These are phyloP conservation scores for Mionectes olivaceus DNA, from an alignment of 2,797 vertebrate species.

Conservation along the genomic window DNA sequence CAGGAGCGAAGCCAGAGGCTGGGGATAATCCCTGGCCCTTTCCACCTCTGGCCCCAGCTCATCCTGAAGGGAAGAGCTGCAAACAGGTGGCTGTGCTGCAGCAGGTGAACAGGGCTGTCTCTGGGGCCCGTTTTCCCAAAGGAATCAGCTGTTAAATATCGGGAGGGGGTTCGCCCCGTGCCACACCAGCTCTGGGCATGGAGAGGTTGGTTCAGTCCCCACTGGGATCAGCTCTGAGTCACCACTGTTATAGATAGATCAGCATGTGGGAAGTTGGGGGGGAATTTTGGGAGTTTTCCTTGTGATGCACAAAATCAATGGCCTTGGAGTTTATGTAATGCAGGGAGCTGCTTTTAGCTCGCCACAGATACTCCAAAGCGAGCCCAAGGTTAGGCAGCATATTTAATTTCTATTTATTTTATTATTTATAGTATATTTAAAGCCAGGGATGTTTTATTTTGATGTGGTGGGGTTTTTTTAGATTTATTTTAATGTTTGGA, in stretches of 20 bases:
- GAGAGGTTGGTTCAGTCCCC: background rate
- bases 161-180: background rate
- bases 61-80: background rate
- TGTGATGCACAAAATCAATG: conserved; percentile 5
- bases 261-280: conserved; percentile 27
- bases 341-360: background rate
- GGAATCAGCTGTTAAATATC: background rate
- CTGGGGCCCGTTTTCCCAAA: background rate
- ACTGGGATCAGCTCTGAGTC: conserved; percentile 35
- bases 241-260: conserved; percentile 47
- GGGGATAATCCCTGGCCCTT: background rate
- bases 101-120: background rate
- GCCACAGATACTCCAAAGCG: background rate
- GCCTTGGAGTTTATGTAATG: conserved; percentile 17
- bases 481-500: background rate
- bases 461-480: background rate
- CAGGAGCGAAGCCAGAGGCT: background rate
- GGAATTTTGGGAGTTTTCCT: conserved; percentile 21
- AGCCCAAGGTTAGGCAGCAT: background rate
- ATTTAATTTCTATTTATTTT: background rate
- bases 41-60: fast-evolving
- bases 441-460: background rate
- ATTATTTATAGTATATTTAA: background rate
- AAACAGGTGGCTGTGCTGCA: background rate
- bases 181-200: background rate